Evolutionary conservation across 2,113 vertebrate species (phyloP).

Genomic region (Ammospiza nelsoni): DNA sequence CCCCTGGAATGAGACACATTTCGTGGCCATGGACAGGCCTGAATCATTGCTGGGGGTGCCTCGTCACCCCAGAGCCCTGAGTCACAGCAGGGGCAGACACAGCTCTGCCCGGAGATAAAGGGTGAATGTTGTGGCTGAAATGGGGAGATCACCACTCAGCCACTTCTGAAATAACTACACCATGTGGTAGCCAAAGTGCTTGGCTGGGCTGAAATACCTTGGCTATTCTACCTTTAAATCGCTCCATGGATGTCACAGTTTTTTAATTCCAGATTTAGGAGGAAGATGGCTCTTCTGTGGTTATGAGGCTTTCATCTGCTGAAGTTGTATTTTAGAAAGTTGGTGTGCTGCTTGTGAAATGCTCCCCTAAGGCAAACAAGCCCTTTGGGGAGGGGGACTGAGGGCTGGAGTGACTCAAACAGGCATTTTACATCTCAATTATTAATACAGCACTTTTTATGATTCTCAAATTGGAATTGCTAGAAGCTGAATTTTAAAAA

Average conservation of each 20-base stretch:
- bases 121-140: background rate
- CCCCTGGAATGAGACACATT: conserved; percentile 14
- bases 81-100: background rate
- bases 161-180: background rate
- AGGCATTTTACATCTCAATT: conserved; percentile 42
- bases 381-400: conserved; percentile 29
- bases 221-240: background rate
- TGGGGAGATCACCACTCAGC: background rate
- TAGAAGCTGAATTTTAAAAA: conserved; percentile 59
- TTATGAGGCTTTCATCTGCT: background rate
- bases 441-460: background rate
- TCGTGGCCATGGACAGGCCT: background rate
- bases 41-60: conserved; percentile 12
- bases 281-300: background rate
- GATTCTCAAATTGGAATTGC: conserved; percentile 35
- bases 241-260: background rate
- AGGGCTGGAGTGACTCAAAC: conserved; percentile 22
- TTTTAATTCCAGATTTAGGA: background rate
- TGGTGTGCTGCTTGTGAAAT: conserved; percentile 41
- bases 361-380: conserved; percentile 28
- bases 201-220: background rate
- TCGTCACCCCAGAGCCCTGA: background rate
- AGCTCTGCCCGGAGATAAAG: background rate
- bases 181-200: background rate
- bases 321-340: background rate